Base-by-base conservation (phyloP, 2,888 invertebrate genomes). In the Melinaea menophilus region DNA sequence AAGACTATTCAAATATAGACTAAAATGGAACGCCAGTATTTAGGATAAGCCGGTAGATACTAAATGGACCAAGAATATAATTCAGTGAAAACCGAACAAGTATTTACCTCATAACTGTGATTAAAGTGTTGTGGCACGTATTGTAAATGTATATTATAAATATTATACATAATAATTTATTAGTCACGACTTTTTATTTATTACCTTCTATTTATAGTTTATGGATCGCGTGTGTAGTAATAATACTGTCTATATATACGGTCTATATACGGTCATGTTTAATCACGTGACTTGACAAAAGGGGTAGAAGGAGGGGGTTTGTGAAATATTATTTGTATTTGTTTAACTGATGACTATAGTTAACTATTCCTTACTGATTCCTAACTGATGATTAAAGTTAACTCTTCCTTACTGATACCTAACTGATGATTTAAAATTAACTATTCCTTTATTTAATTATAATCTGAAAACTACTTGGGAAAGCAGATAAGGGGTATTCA, bases 101-200 rank as follows among this genome's bases (percentile, higher is more conserved):
- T 85, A 87, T 88, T 88, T 88, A 88, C 87, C 87, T 88, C 86
- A 78, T 78, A 84, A 87, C 90, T 90, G 90, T 90, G 90, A 90
- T 90, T 79, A 72, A 65, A 69, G 66, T 70, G 71, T 68, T 71
- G 72, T 73, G 73, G 72, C 72, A 71, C 68, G 69, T 70, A 69
- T 67, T 69, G 68, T 69, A 66, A 68, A 64, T 62, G 66, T 66
- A 66, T 71, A 65, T 68, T 66, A 56, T 37, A 65, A 68, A 69
- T 51, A 70, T 67, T 66, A 71, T 68, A 73, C 63, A 67, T 48
- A 61, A 56, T 66, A 68, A 69, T 71, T 71, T 68, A 71, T 68
- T 70, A 61, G 46, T 63, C 55, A 58, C 60, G 45, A 66, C 63
- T 69, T 68, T 22, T 68, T 66, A 66, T 63, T 68, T 62, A 51